A percentile compares a stretch with the other conserved stretches of the same genome.
Evolutionary conservation across 2,888 invertebrate species (phyloP).

Genomic region (Drosophila helvetica): DNA sequence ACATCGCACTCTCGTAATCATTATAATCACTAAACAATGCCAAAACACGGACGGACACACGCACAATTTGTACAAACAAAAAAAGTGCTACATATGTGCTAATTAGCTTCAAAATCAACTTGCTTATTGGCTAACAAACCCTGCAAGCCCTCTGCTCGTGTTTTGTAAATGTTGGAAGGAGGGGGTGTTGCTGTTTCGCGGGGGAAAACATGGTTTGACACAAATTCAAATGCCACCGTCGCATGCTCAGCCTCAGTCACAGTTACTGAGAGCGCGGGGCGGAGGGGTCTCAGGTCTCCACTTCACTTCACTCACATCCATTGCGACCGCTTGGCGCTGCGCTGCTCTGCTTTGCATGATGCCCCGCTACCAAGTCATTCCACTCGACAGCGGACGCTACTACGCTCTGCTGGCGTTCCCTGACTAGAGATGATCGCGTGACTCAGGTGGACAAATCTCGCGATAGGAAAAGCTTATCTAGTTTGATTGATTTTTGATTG

Average conservation of each 20-base stretch:
- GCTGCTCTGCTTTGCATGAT: constrained; percentile 25
- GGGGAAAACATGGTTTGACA: constrained; percentile 42
- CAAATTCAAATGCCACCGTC: constrained; percentile 45
- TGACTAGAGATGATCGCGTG: constrained; percentile 55
- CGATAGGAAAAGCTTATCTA: constrained; percentile 11
- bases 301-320: constrained; percentile 18
- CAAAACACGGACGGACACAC: constrained; percentile 27
- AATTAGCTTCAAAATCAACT: constrained; percentile 52
- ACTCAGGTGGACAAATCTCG: constrained; percentile 23
- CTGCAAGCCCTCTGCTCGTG: constrained; percentile 1
- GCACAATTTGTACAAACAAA: constrained; percentile 14
- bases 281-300: constrained; percentile 5
- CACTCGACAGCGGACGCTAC: constrained; percentile 47
- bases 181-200: not conserved
- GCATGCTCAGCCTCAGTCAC: not conserved
- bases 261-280: no score
- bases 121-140: constrained; percentile 2
- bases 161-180: not conserved
- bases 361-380: constrained; percentile 51
- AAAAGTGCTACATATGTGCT: constrained; percentile 51
- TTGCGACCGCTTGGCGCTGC: not conserved
- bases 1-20: constrained; percentile 53
- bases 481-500: not conserved
- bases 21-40: constrained; percentile 53
- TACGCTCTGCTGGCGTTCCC: constrained; percentile 43